Base-by-base conservation (phyloP, 2,888 invertebrate species). In the Pandemis heparana region DNA sequence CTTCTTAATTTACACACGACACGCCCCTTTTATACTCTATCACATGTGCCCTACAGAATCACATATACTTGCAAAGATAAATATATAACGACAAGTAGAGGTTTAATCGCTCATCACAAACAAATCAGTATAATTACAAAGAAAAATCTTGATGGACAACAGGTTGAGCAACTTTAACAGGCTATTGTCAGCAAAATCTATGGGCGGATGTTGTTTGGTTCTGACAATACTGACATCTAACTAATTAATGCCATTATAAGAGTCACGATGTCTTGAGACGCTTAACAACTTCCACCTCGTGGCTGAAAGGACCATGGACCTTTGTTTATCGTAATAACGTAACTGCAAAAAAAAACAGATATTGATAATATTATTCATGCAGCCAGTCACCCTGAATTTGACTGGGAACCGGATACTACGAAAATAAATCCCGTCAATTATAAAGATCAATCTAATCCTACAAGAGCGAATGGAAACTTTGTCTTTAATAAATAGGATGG, bases 161-260 rank as follows among this genome's bases (percentile, higher is more conserved):
- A 59, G 56, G 65, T 59, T 51, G 64, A 65, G 65, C 53, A 69
- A 74, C 64, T 65, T 74, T 64, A 70, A 23, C 63, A 65, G 51
- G 60, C 64, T 18, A 74, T 70, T 74, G 74, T 70, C 59, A 59
- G 65, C 61, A 65, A 67, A 67, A 74, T 70, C 65, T 70, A 74
- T 70, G 70, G 38, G 41, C 70, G 74, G 70, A 74, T 70, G 74
- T 74, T 51, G 65, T 74, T 53, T n/a, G 51, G 43, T 51, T 48
- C 71, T 46, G 72, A 72, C 60, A 69, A 65, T 51, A 59, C 71
- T 46, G 72, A 72, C 60, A 69, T 69, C 60, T 8, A 18, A 14
- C 46, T 69, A 48, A 61, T 61, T 69, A 48, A 65, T 61, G 65
- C 65, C 38, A 65, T 70, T 65, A 74, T 61, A 51, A 70, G 32